Conservation (phyloP, 2,888 invertebrate genomes). For the Cheilosia variabilis region DNA sequence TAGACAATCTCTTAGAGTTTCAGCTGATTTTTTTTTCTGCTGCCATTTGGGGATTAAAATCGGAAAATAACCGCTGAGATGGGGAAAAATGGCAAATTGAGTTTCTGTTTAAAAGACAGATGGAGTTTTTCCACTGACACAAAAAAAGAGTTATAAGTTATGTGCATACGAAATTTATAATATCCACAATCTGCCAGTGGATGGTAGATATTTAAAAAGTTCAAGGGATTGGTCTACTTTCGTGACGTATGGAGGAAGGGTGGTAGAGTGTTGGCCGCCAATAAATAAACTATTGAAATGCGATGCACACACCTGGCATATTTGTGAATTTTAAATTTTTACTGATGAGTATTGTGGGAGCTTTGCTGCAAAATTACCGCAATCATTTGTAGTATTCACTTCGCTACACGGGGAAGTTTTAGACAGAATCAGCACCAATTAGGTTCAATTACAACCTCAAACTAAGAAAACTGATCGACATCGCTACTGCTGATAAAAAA, state of each 20-base stretch:
- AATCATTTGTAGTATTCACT: too few species aligned
- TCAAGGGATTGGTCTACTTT: neutral
- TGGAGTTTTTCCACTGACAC: neutral
- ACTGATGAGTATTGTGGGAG: too few species aligned
- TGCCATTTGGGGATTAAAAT: conserved; percentile 25
- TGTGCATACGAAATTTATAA: conserved; percentile 18
- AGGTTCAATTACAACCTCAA: too few species aligned
- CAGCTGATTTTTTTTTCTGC: conserved; percentile 7
- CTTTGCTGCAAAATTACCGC: too few species aligned
- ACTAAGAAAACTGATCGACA: too few species aligned
- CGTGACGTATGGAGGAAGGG: neutral
- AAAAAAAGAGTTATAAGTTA: conserved; percentile 15
- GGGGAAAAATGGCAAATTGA: conserved; percentile 27
- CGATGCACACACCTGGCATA: too few species aligned
- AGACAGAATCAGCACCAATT: too few species aligned
- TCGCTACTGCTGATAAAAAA: too few species aligned
- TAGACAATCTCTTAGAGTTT: conserved; percentile 64
- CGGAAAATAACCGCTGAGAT: neutral
- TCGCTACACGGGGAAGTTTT: too few species aligned
- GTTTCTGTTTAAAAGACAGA: conserved; percentile 24
- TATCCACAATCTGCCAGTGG: neutral
- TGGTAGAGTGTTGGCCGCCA: neutral
- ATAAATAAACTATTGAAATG: neutral
- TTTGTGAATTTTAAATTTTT: too few species aligned
- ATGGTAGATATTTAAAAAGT: neutral